Base-by-base conservation (phyloP, 2,888 invertebrate genomes). In the Saturnia japonica region DNA sequence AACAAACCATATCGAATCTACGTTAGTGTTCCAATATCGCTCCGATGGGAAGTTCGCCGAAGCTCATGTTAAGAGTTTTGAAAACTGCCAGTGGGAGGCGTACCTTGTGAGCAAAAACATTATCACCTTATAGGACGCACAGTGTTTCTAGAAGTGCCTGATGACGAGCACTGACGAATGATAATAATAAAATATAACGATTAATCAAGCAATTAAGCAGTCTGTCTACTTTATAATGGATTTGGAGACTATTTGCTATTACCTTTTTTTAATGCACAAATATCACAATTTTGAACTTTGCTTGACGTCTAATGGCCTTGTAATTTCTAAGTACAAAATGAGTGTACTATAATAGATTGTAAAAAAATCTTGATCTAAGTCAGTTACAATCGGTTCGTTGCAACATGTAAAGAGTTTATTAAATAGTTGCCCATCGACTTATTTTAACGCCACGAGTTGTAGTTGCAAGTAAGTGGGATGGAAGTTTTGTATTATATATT, bases 231-330 rank as follows among this genome's bases (percentile, higher is more conserved):
- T 4, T 16, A 47, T 16, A 16, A 16, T 16, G 16, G 40, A 40
- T 64, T 64, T 40, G 40, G 8, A 40, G 40, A 64, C 34, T 62
- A 62, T 62, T 28, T 64, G 34, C n/a, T 40, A n/a, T 40, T 40
- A 40, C 34, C 34, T 11, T n/a, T 64, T n/a, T 64, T n/a, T 19
- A 12, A 81, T 86, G 88, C 89, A 90, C 88, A 90, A 89, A 88
- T 70, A 77, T 84, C 86, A 85, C 85, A 77, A 76, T 82, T 80
- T 83, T 77, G 72, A 79, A 82, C 82, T 82, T 82, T 78, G 80
- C 81, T 80, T 81, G 75, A 82, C 82, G 76, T 86, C 80, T 81
- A 87, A 72, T 85, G 89, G 89, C 89, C 90, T 89, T 83, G 85
- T 85, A 82, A 85, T 85, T 78, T 82, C 81, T 86, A 86, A 89